Percentiles rank a stretch among this genome's conserved stretches.
Evolutionary conservation across 1,140 invertebrate species (phyloP).

Genomic region (Whitmania pigra): DNA sequence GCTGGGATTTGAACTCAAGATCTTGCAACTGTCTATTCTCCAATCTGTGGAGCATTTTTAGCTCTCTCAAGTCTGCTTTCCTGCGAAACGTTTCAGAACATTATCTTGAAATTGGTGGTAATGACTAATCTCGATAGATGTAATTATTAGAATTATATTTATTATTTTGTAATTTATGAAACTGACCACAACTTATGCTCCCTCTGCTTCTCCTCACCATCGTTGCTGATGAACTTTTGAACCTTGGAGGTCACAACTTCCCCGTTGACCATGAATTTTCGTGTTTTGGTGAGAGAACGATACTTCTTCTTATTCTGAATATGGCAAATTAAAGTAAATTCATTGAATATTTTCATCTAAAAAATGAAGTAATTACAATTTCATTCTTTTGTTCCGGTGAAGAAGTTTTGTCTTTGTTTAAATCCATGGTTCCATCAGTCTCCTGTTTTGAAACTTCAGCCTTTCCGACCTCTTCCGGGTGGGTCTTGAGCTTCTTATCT

Average conservation of each 20-base stretch:
- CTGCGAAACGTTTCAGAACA: conserved; percentile 33
- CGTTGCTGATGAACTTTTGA: conserved; percentile 82
- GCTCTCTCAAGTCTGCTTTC: conserved; percentile 84
- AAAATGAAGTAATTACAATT: not conserved
- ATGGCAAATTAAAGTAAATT: not conserved
- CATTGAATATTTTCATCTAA: not conserved
- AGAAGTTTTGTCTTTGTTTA: not conserved
- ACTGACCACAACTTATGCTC: conserved; percentile 43
- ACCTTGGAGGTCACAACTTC: conserved; percentile 71
- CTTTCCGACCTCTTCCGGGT: too few relatives aligned
- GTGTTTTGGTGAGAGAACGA: conserved; percentile 72
- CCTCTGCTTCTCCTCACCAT: conserved; percentile 56
- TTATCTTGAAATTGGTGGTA: not conserved
- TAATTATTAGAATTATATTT: not conserved
- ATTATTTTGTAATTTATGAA: not conserved
- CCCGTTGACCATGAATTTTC: conserved; percentile 95
- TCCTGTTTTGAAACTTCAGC: too few relatives aligned
- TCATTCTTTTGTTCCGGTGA: not conserved
- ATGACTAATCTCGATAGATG: not conserved
- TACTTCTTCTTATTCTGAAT: conserved; percentile 39
- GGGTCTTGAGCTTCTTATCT: too few relatives aligned
- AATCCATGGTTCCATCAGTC: too few relatives aligned
- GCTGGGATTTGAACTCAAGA: conserved; percentile 70
- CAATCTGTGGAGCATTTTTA: conserved; percentile 90
- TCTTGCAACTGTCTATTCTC: conserved; percentile 96